phyloP scores from a whole-genome alignment of 2,113 vertebrate species.

The Bufo bufo region DNA sequence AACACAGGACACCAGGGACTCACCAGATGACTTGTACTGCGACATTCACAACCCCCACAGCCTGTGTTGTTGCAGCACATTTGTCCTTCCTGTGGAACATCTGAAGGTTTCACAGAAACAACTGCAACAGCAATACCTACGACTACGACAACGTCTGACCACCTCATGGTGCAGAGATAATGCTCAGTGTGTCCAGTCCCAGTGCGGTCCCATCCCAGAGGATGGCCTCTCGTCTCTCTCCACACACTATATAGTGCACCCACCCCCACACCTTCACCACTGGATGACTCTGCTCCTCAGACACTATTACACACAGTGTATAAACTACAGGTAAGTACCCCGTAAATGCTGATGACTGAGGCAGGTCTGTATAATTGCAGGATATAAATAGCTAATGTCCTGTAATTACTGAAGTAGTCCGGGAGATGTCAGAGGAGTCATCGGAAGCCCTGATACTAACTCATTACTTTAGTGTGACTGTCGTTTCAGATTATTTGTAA shows the following conservation, averaged over 20 bases:
- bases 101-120: background rate
- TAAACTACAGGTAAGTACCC: background rate
- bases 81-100: background rate
- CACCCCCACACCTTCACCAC: background rate
- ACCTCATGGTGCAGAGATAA: background rate
- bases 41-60: background rate
- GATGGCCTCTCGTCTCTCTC: background rate
- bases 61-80: background rate
- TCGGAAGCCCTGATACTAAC: background rate
- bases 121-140: background rate
- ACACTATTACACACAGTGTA: background rate
- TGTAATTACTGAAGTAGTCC: background rate
- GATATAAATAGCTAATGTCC: background rate
- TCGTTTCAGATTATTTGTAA: too few relatives aligned
- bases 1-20: background rate
- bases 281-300: background rate
- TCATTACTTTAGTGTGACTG: background rate
- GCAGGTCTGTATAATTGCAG: background rate
- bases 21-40: background rate
- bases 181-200: background rate
- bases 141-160: background rate
- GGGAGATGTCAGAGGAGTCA: background rate
- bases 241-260: background rate
- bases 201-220: background rate
- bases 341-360: background rate